Base-by-base conservation (phyloP, 2,888 invertebrate species). In the Cinara cedri region DNA sequence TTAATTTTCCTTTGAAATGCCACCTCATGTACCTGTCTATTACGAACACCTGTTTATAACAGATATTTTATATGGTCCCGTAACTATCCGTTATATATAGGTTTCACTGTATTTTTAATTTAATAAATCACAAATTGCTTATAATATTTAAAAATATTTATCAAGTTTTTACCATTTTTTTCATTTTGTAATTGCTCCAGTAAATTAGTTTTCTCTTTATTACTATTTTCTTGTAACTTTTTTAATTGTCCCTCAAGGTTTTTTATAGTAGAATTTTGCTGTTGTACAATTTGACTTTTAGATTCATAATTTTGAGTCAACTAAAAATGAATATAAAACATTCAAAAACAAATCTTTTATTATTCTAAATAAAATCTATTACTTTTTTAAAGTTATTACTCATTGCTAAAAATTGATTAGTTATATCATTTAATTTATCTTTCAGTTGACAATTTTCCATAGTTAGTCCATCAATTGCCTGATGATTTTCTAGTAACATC, bases 261-360 rank as follows among this genome's bases (percentile, higher is more conserved):
- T 1, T 78, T 78, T 42, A 78, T 70, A 21, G 49, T 51, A 3
- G 44, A 26, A 62, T 70, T 21, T 3, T 51, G 60, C 1, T 78
- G 70, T 78, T 51, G 10, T 3, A 78, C 51, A 68, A 78, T 70
- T 62, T 57, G 26, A 24, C 70, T 13, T 62, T 78, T 70, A 42
- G 70, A 70, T 78, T 78, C 70, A 62, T 70, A 78, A 70, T 70
- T 78, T 16, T 1, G 51, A 42, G 68, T 60, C n/a, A 78, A 13
- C 78, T 78, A 34, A 68, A 42, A 16, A 26, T 49, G 8, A 49
- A 19, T 60, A 78, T 9, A 55, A 60, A 3, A 49, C 16, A 55
- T 24, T 19, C 3, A 24, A 72, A 44, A 55, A 24, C 44, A 16
- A 74, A 13, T 51, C 21, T n/a, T 55, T 46, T 57, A 57, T 16